A percentile compares a stretch with the other conserved stretches of the same genome.
Evolutionary conservation across 2,888 invertebrate species (phyloP).

Genomic region (Leptopterna dolabrata): DNA sequence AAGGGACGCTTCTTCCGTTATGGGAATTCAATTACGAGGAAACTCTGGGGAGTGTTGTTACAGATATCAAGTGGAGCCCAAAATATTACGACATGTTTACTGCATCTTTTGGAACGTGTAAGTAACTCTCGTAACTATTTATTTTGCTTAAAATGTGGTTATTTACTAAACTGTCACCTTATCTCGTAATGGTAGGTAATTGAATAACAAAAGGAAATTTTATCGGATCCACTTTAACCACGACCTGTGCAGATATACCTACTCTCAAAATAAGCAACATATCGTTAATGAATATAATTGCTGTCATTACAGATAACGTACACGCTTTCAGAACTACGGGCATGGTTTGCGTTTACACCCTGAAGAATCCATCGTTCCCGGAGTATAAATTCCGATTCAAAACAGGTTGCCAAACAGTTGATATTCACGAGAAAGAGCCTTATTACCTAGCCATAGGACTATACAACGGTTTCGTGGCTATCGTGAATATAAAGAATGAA

Average conservation of each 20-base stretch:
- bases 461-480: slow-evolving; percentile 90
- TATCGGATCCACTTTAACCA: not conserved
- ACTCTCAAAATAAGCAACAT: no score
- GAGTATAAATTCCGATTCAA: slow-evolving; percentile 87
- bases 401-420: slow-evolving; percentile 88
- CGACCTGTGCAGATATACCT: no score
- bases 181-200: slow-evolving; percentile 64
- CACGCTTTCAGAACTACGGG: slow-evolving; percentile 68
- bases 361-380: slow-evolving; percentile 95
- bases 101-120: slow-evolving; percentile 90
- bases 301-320: slow-evolving; percentile 32
- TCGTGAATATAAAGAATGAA: slow-evolving; percentile 76
- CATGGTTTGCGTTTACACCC: slow-evolving; percentile 86
- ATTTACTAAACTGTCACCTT: slow-evolving; percentile 64
- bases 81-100: slow-evolving; percentile 92
- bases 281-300: no score
- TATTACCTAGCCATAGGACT: slow-evolving; percentile 85
- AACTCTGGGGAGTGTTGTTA: slow-evolving; percentile 85
- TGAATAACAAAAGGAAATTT: not conserved
- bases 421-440: slow-evolving; percentile 84
- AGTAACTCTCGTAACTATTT: slow-evolving; percentile 83
- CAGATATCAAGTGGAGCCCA: slow-evolving; percentile 88
- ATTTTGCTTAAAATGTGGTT: slow-evolving; percentile 67
- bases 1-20: slow-evolving; percentile 91
- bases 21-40: slow-evolving; percentile 93